A percentile compares a stretch with the other conserved stretches of the same genome.
phyloP scores from a whole-genome alignment of 2,888 invertebrate genomes.

The Trissolcus brochymenae region DNA sequence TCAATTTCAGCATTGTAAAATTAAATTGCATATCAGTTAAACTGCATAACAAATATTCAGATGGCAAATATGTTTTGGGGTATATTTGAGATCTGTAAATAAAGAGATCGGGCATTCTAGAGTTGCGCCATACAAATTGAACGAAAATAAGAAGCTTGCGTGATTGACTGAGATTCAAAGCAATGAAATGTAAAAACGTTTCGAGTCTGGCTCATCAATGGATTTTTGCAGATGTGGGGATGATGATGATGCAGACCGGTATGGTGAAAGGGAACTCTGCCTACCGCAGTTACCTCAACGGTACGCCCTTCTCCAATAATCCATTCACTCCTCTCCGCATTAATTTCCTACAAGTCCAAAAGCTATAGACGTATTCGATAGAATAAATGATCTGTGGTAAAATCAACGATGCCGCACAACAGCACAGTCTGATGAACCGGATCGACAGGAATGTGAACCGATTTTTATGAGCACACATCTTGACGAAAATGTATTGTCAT shows the following conservation, averaged over 20 bases:
- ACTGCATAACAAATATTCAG: too few species aligned
- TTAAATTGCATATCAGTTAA: too few species aligned
- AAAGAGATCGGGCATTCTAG: too few species aligned
- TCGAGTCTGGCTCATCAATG: conserved; percentile 64
- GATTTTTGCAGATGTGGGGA: conserved; percentile 94
- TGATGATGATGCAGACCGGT: conserved; percentile 97
- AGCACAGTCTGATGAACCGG: conserved; percentile 29
- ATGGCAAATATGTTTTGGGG: too few species aligned
- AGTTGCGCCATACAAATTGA: too few species aligned
- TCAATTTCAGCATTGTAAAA: too few species aligned
- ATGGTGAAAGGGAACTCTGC: conserved; percentile 94
- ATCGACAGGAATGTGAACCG: neutral
- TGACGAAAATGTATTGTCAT: too few species aligned
- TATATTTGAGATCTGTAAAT: too few species aligned
- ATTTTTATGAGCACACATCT: neutral
- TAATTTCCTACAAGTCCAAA: conserved; percentile 37
- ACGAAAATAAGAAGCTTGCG: too few species aligned
- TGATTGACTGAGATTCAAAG: too few species aligned
- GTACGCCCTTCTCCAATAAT: conserved; percentile 81
- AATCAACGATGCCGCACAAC: conserved; percentile 38
- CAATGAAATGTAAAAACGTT: conserved; percentile 17
- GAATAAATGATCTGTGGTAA: conserved; percentile 38
- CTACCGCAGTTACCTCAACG: conserved; percentile 86
- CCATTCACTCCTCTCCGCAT: conserved; percentile 60
- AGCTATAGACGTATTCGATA: conserved; percentile 56